Base-by-base conservation (phyloP, 2,888 invertebrate genomes). In the Proisotoma minuta region DNA sequence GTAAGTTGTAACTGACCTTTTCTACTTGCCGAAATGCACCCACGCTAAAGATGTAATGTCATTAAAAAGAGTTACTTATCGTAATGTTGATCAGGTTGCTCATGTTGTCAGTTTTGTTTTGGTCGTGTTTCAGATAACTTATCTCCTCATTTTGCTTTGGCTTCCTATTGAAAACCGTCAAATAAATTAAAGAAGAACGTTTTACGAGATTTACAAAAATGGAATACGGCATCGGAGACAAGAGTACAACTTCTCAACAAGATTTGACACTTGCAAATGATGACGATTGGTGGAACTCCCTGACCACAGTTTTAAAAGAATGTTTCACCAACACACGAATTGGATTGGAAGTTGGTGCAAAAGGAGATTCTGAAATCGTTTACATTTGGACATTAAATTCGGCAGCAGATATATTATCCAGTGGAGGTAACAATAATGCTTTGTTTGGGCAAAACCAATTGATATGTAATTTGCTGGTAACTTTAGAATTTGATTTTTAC, bases 201-300 rank as follows among this genome's bases (percentile, higher is more conserved):
- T n/a, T n/a, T n/a, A n/a, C n/a, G n/a, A n/a, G n/a, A n/a, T n/a
- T n/a, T n/a, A n/a, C n/a, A n/a, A n/a, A n/a, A n/a, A n/a, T n/a
- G n/a, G n/a, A n/a, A n/a, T n/a, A n/a, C n/a, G n/a, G n/a, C n/a
- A n/a, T n/a, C n/a, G n/a, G n/a, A n/a, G n/a, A n/a, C n/a, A n/a
- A n/a, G n/a, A n/a, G n/a, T n/a, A n/a, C n/a, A n/a, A n/a, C n/a
- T n/a, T n/a, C n/a, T n/a, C n/a, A n/a, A n/a, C n/a, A n/a, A n/a
- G n/a, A n/a, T n/a, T n/a, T n/a, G n/a, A n/a, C n/a, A n/a, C n/a
- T n/a, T n/a, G n/a, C n/a, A n/a, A n/a, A n/a, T n/a, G n/a, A n/a
- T n/a, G n/a, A n/a, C n/a, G n/a, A n/a, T n/a, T 54, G 53, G 53
- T 54, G 53, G 53, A 18, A 54, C 8, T 18, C 3, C 15, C 23